phyloP scores from a whole-genome alignment of 1,140 invertebrate genomes.

The Agrypnia vestita region DNA sequence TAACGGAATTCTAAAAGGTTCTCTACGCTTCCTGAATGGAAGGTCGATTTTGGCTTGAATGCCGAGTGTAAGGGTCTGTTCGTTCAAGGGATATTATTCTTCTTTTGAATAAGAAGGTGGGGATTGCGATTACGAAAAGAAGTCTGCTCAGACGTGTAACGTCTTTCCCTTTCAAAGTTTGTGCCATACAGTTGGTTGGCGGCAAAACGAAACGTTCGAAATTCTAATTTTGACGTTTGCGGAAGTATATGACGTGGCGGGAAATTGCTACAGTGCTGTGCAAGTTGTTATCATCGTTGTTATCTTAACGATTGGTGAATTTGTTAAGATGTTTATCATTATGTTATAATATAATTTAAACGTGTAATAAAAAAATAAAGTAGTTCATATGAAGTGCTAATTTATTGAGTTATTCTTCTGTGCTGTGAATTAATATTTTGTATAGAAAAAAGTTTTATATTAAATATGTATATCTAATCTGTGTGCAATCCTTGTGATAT shows the following conservation, averaged over 20 bases:
- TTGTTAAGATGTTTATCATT: too few species aligned
- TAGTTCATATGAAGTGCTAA: not conserved
- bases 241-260: conserved; percentile 6
- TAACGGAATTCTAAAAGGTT: not conserved
- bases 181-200: conserved; percentile 60
- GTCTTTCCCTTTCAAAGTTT: conserved; percentile 59
- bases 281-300: too few species aligned
- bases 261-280: not conserved
- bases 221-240: conserved; percentile 50
- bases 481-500: not conserved
- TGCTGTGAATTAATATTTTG: not conserved
- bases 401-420: not conserved
- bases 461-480: not conserved
- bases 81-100: conserved; percentile 40
- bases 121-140: conserved; percentile 59
- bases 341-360: not conserved
- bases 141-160: conserved; percentile 54
- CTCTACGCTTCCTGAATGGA: not conserved
- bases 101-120: conserved; percentile 48
- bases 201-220: conserved; percentile 47
- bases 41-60: conserved; percentile 34
- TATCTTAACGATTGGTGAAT: too few species aligned
- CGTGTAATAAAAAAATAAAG: not conserved
- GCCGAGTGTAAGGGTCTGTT: conserved; percentile 11
- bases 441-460: not conserved